Conservation (phyloP, 2,888 invertebrate species). For the Thereva unica region DNA sequence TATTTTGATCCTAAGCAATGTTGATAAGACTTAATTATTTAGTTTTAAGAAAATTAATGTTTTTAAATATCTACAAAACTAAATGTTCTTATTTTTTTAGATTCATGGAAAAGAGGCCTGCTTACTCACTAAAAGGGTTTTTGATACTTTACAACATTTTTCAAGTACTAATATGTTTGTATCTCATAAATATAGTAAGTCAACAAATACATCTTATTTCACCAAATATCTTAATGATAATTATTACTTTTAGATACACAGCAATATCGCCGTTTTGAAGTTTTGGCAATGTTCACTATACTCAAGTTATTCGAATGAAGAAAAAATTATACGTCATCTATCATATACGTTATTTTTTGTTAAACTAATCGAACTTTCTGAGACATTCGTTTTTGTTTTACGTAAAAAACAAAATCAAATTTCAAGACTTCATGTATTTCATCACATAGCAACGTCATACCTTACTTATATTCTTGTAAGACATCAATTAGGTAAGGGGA, state of each 20-base stretch:
- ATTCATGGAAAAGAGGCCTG: constrained; percentile 69
- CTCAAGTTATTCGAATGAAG: constrained; percentile 37
- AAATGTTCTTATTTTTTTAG: constrained; percentile 42
- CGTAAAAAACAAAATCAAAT: constrained; percentile 74
- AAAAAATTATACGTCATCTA: constrained; percentile 50
- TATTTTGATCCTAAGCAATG: too few relatives aligned
- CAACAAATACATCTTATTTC: constrained; percentile 60
- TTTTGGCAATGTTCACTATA: constrained; percentile 19
- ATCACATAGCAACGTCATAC: constrained; percentile 67
- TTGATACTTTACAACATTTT: constrained; percentile 79
- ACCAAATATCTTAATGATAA: not conserved
- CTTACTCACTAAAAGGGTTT: constrained; percentile 67
- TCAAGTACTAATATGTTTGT: constrained; percentile 65
- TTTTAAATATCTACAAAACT: too few relatives aligned
- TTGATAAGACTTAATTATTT: too few relatives aligned
- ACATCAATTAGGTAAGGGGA: constrained; percentile 58
- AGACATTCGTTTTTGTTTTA: constrained; percentile 74
- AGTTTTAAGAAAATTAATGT: too few relatives aligned
- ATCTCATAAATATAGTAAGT: constrained; percentile 48
- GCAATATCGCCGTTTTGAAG: not conserved
- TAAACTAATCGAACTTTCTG: constrained; percentile 69
- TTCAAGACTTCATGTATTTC: constrained; percentile 73
- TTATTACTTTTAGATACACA: not conserved
- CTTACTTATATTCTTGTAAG: constrained; percentile 67
- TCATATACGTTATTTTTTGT: constrained; percentile 68